A percentile compares a stretch with the other conserved stretches of the same genome.
Evolutionary conservation across 2,113 vertebrate genomes (phyloP).

Genomic region (Saguinus imperator): DNA sequence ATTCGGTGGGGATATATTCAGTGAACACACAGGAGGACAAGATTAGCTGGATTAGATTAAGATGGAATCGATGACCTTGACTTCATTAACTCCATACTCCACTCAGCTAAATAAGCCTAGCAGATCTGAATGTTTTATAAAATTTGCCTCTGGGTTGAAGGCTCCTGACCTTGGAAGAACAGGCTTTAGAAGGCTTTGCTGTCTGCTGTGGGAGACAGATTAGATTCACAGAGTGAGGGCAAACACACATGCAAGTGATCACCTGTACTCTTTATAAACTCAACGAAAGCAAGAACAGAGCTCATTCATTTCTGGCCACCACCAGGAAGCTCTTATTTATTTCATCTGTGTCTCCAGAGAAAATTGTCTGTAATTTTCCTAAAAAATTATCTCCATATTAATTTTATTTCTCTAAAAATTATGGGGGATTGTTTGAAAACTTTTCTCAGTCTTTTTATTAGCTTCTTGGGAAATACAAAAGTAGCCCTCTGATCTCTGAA

Average conservation of each 20-base stretch:
- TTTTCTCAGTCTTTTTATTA: not conserved
- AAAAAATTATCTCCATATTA: not conserved
- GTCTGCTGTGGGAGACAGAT: not conserved
- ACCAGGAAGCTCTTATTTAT: slow-evolving; percentile 3
- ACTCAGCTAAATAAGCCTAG: not conserved
- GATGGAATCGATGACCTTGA: slow-evolving; percentile 16
- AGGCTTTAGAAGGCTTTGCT: not conserved
- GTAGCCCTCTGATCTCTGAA: not conserved
- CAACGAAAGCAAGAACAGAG: slow-evolving; percentile 12
- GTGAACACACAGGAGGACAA: not conserved
- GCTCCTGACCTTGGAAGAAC: not conserved
- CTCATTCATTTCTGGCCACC: not conserved
- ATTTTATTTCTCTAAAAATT: slow-evolving; percentile 34
- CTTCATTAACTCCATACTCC: not conserved
- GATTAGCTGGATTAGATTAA: not conserved
- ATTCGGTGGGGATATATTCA: not conserved
- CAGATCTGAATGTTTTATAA: not conserved
- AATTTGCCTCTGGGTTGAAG: slow-evolving; percentile 15
- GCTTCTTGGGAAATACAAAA: slow-evolving; percentile 29
- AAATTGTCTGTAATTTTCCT: not conserved
- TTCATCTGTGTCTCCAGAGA: not conserved
- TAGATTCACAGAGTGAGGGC: slow-evolving; percentile 34
- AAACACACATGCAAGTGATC: slow-evolving; percentile 21
- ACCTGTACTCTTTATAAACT: not conserved
- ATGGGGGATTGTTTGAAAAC: not conserved